These are phyloP conservation scores for Pseudomyrmex sp. DNA, from an alignment of 1,140 invertebrate genomes.

Conservation along the genomic window DNA sequence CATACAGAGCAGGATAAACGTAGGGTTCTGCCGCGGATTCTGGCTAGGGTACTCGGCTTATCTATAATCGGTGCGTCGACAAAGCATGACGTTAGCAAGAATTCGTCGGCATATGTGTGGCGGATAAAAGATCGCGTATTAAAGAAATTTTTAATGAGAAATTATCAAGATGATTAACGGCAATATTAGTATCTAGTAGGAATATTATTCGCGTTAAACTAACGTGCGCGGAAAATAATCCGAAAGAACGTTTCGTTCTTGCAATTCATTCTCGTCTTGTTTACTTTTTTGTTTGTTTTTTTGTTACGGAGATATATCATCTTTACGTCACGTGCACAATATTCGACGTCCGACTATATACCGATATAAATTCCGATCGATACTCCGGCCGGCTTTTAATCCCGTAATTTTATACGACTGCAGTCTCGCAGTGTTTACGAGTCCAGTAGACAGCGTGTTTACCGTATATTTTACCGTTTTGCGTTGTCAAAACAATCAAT, in stretches of 20 bases:
- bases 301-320: background rate
- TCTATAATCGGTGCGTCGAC: conserved; percentile 57
- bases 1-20: conserved; percentile 53
- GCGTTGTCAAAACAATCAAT: conserved; percentile 69
- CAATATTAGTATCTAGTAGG: no score
- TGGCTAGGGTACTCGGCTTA: conserved; percentile 56
- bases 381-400: conserved; percentile 52
- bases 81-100: conserved; percentile 38
- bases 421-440: conserved; percentile 65
- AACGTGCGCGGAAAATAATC: background rate
- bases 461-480: conserved; percentile 66
- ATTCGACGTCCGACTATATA: background rate
- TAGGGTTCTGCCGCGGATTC: conserved; percentile 34
- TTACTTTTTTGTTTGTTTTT: background rate
- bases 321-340: background rate
- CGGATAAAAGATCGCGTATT: background rate
- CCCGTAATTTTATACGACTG: conserved; percentile 55
- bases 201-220: background rate
- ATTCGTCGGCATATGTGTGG: conserved; percentile 2
- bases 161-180: background rate
- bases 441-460: conserved; percentile 60
- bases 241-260: background rate
- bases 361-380: conserved; percentile 60
- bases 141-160: conserved; percentile 14
- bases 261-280: conserved; percentile 1